phyloP scores from a whole-genome alignment of 2,797 vertebrate species.

The Periparus ater region DNA sequence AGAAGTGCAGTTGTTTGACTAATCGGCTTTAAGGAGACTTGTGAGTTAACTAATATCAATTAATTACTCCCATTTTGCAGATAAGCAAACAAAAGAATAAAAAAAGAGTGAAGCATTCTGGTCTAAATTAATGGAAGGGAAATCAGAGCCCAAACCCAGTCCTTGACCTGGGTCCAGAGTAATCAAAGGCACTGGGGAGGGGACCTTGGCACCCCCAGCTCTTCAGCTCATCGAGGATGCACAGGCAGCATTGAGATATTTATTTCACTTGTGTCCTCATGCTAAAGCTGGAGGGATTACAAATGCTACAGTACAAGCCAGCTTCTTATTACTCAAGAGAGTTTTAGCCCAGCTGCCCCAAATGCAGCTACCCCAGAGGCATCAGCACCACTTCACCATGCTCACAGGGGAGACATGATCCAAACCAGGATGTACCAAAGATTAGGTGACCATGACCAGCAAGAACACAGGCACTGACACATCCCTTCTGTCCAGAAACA shows the following conservation, averaged over 20 bases:
- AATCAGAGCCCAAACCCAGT: not conserved
- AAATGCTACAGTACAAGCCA: not conserved
- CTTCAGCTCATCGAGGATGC: not conserved
- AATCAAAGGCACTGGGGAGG: not conserved
- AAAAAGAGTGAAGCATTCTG: not conserved
- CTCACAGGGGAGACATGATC: not conserved
- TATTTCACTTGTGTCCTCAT: not conserved
- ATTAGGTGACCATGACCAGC: not conserved
- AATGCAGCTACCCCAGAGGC: not conserved
- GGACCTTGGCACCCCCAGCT: not conserved
- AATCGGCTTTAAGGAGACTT: not conserved
- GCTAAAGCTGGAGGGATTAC: not conserved
- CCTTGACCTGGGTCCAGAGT: not conserved
- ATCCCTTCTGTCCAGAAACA: not conserved
- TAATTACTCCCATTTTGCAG: constrained; percentile 14
- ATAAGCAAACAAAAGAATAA: constrained; percentile 1
- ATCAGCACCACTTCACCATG: not conserved
- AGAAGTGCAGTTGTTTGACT: not conserved
- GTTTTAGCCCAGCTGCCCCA: not conserved
- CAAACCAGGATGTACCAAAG: not conserved
- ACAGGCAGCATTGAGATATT: not conserved
- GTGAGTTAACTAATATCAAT: constrained; percentile 4
- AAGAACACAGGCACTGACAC: not conserved
- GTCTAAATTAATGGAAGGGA: not conserved
- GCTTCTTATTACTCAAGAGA: not conserved